Conservation (phyloP, 2,797 vertebrate species). For the Spatula clypeata region DNA sequence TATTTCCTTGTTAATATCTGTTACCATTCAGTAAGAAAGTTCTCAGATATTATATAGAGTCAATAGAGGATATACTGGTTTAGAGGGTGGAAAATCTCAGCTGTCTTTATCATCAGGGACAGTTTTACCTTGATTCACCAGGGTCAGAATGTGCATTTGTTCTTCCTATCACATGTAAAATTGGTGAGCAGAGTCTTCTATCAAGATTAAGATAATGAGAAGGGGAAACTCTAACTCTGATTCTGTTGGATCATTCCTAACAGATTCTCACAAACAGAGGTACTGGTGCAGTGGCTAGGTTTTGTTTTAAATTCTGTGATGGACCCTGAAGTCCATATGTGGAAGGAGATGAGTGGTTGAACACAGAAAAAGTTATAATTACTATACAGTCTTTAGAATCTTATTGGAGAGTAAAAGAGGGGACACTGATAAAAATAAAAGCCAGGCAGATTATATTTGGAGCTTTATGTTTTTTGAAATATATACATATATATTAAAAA, state of each 20-base stretch:
- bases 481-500: background rate
- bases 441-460: background rate
- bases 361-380: background rate
- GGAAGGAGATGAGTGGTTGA: background rate
- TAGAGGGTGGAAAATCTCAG: background rate
- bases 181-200: background rate
- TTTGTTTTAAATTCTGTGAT: background rate
- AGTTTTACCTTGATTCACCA: conserved; percentile 6
- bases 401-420: background rate
- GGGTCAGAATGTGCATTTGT: background rate
- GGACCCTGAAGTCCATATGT: background rate
- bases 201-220: conserved; percentile 8
- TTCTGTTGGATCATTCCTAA: background rate
- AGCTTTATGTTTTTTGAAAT: background rate
- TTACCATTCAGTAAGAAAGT: background rate
- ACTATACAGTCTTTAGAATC: background rate
- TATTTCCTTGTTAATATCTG: background rate
- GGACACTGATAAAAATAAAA: background rate
- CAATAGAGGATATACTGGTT: background rate
- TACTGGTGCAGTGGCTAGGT: background rate
- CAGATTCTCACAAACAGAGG: background rate
- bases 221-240: background rate
- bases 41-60: background rate
- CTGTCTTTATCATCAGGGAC: background rate
- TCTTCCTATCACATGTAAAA: background rate